Conservation (phyloP, 2,113 vertebrate genomes). For the Phyllostomus discolor region DNA sequence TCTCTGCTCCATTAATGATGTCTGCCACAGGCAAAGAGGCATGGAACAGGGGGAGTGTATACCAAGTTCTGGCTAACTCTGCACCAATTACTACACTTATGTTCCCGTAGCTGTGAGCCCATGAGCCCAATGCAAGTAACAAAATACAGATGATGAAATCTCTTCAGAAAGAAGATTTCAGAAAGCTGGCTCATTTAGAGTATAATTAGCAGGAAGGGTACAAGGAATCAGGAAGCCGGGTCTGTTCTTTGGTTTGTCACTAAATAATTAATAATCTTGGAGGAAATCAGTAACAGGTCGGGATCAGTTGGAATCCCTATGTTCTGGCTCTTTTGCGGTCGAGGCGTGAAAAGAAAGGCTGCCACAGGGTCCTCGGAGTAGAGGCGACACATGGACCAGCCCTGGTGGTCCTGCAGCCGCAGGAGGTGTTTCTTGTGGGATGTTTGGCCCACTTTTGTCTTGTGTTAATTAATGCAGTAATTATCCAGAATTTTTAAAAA, state of each 20-base stretch:
- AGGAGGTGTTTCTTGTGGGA: not conserved
- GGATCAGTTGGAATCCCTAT: not conserved
- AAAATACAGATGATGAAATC: not conserved
- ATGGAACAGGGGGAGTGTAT: fast-evolving
- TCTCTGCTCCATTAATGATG: not conserved
- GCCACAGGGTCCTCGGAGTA: not conserved
- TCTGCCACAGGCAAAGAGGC: not conserved
- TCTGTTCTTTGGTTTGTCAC: not conserved
- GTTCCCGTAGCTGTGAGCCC: not conserved
- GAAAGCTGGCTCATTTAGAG: not conserved
- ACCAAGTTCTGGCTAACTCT: not conserved
- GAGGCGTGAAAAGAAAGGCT: not conserved
- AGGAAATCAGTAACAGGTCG: not conserved
- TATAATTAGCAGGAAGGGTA: not conserved
- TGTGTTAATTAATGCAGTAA: not conserved
- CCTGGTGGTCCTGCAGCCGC: not conserved
- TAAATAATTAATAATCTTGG: not conserved
- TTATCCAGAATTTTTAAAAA: not conserved
- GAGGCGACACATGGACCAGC: not conserved
- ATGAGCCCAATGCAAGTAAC: not conserved
- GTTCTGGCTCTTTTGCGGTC: not conserved
- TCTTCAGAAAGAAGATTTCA: not conserved
- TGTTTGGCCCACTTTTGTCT: not conserved
- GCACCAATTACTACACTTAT: not conserved
- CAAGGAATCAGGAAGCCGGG: not conserved